Conservation (phyloP, 2,113 vertebrate species). For the Platichthys flesus region DNA sequence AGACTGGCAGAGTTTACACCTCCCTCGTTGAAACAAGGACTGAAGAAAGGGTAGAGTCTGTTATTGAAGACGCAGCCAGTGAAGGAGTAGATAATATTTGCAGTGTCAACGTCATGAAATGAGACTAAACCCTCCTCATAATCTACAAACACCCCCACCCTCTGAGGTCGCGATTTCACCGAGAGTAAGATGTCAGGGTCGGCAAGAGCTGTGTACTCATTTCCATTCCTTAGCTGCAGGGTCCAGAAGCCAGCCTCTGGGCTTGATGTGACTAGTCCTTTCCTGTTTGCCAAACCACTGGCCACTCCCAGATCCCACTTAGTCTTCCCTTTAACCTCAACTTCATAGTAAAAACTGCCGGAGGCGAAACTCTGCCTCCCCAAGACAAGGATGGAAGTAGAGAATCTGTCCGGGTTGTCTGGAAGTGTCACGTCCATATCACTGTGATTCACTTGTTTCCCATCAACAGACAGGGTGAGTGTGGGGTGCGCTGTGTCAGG, state of each 20-base stretch:
- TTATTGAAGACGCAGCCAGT: not conserved
- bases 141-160: constrained; percentile 27
- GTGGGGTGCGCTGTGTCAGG: not conserved
- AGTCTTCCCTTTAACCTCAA: constrained; percentile 5
- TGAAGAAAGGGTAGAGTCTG: constrained; percentile 10
- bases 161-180: not conserved
- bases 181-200: not conserved
- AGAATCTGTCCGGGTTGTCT: constrained; percentile 13
- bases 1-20: constrained; percentile 20
- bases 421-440: not conserved
- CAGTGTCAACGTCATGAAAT: constrained; percentile 8
- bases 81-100: constrained; percentile 26
- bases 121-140: constrained; percentile 13
- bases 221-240: constrained; percentile 21
- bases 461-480: constrained; percentile 12
- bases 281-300: not conserved
- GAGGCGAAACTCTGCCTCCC: constrained; percentile 7
- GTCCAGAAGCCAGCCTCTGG: constrained; percentile 1
- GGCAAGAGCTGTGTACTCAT: constrained; percentile 12
- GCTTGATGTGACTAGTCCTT: not conserved
- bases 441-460: constrained; percentile 1
- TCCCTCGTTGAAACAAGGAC: not conserved
- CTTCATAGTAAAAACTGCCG: constrained; percentile 11
- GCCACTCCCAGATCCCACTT: constrained; percentile 15
- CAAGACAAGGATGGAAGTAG: not conserved